Conservation (phyloP, 2,888 invertebrate species). For the Nymphalis c-album region DNA sequence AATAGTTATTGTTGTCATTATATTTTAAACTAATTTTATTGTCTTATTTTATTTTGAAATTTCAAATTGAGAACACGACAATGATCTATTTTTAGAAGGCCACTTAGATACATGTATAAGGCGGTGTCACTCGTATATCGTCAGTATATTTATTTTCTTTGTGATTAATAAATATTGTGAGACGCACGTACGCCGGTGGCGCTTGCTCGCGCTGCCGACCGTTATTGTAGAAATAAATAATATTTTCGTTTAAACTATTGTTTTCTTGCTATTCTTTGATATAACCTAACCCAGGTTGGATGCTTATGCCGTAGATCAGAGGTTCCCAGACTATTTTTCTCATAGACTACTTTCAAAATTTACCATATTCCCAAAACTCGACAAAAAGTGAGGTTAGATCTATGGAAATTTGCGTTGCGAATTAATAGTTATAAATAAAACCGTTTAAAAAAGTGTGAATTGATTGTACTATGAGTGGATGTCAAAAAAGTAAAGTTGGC, state of each 20-base stretch:
- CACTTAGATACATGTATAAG: constrained; percentile 67
- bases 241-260: constrained; percentile 78
- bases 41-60: constrained; percentile 66
- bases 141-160: constrained; percentile 73
- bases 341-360: too few relatives aligned
- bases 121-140: constrained; percentile 64
- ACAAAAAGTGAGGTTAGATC: too few relatives aligned
- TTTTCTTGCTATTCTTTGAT: constrained; percentile 46
- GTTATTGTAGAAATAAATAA: constrained; percentile 80
- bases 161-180: constrained; percentile 76
- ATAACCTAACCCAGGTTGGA: neutral
- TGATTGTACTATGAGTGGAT: too few relatives aligned
- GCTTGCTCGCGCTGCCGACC: constrained; percentile 58
- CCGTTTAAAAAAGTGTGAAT: too few relatives aligned
- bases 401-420: too few relatives aligned
- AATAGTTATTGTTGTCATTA: constrained; percentile 75
- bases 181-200: constrained; percentile 68
- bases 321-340: too few relatives aligned
- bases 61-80: constrained; percentile 58
- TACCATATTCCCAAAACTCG: too few relatives aligned
- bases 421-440: too few relatives aligned
- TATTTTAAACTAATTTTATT: constrained; percentile 70
- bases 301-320: too few relatives aligned
- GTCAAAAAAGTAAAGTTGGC: too few relatives aligned
- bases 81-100: constrained; percentile 68